These are phyloP conservation scores for Apistogramma diplotaenia DNA, from an alignment of 2,113 vertebrate genomes.

Conservation along the genomic window DNA sequence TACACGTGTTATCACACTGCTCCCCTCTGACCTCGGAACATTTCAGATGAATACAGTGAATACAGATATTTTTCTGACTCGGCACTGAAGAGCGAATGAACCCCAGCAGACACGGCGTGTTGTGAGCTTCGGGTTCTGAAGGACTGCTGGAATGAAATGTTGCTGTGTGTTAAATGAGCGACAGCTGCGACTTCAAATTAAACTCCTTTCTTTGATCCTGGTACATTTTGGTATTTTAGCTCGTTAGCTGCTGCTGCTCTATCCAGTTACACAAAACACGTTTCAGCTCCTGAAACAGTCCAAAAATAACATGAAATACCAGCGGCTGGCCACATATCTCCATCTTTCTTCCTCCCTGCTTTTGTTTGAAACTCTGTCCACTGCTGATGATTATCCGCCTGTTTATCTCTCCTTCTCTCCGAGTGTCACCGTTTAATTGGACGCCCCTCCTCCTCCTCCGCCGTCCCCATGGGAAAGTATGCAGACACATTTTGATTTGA, in stretches of 20 bases:
- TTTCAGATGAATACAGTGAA: not conserved
- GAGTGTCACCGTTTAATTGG: slow-evolving; percentile 64
- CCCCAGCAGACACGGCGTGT: not conserved
- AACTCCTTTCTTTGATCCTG: not conserved
- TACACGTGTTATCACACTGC: too few relatives aligned
- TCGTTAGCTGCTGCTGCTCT: slow-evolving; percentile 34
- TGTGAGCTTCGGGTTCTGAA: not conserved
- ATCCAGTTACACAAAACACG: slow-evolving; percentile 24
- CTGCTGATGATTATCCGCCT: slow-evolving; percentile 37
- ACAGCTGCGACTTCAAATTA: not conserved
- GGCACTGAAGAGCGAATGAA: not conserved
- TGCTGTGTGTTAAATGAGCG: slow-evolving; percentile 12
- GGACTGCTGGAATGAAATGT: slow-evolving; percentile 1
- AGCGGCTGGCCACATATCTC: not conserved
- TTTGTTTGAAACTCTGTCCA: slow-evolving; percentile 16
- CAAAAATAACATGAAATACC: slow-evolving; percentile 51
- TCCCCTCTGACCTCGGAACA: not conserved
- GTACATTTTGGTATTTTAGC: slow-evolving; percentile 41
- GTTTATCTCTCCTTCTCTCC: slow-evolving; percentile 32
- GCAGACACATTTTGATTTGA: slow-evolving; percentile 70
- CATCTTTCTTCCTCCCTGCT: not conserved
- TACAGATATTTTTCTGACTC: not conserved
- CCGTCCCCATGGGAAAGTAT: slow-evolving; percentile 67
- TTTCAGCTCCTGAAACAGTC: slow-evolving; percentile 25
- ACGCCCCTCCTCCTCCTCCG: slow-evolving; percentile 20